Evolutionary conservation across 37 sponge, comb jelly and placozoan species (phyloP), one percentile per base, ranked within the genome.

Genomic region (Beroe forskalii): DNA sequence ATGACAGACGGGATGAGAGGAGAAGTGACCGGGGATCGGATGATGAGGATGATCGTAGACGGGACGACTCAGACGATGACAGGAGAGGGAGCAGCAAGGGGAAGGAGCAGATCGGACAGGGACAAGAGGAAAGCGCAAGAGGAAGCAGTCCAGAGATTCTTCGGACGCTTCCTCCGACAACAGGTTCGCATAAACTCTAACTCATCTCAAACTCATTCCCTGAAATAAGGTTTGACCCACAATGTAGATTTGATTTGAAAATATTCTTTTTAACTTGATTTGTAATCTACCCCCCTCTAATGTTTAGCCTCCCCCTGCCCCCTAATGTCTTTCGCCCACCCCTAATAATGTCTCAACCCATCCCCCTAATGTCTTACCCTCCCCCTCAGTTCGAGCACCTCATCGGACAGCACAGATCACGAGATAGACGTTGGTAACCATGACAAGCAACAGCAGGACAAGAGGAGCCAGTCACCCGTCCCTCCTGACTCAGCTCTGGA

Each of bases 371-470:
- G 20, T n/a, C 25, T 27, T 64, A 3, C 66, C 25, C 31, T 6
- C 14, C 31, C 42, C 28, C 48, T 3, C 86, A 80, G 86, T 31
- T 80, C 86, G 23, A 80, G 86, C 27, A 42, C 86, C 3, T 80
- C 86, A 3, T 80, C 86, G 40, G 86, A 38, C 1, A 80, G 38
- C 55, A 80, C 38, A 12, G 72, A 69, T 36, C 33, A 32, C 35
- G 72, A 69, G 38, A 69, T 69, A 31, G 72, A 69, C 32, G 72
- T 69, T 35, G 72, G 72, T 2, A 36, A 69, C 72, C 72, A 69
- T 36, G 66, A 27, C 6, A 55, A 55, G 17, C 72, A 28, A 17
- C 28, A 69, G 72, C 72, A 69, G 38, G 33, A 31, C 33, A 19
- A 36, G 19, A 33, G 19, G 32, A 32, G 19, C 17, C 66, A 63